Conservation (phyloP, 1,140 invertebrate species). For the Drosophila eugracilis region DNA sequence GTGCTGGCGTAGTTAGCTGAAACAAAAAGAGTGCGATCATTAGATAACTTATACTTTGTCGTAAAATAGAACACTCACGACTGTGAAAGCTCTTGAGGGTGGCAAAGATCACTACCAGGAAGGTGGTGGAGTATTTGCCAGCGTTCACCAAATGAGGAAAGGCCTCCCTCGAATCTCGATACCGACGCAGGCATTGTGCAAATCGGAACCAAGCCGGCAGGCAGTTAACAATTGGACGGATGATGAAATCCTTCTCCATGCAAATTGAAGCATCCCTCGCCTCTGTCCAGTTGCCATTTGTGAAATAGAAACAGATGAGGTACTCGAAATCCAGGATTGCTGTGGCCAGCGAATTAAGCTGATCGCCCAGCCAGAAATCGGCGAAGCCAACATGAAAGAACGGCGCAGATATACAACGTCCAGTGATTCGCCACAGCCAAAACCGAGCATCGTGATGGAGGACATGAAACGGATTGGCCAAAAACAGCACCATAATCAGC, state of each 20-base stretch:
- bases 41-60: not conserved
- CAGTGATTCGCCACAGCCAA: slow-evolving; percentile 92
- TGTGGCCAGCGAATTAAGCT: slow-evolving; percentile 96
- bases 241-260: slow-evolving; percentile 87
- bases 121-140: slow-evolving; percentile 99
- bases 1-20: slow-evolving; percentile 87
- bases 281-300: slow-evolving; percentile 89
- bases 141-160: slow-evolving; percentile 99
- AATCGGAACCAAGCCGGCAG: slow-evolving; percentile 99
- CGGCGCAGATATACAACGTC: slow-evolving; percentile 94
- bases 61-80: slow-evolving; percentile 85
- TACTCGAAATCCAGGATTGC: slow-evolving; percentile 98
- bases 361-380: slow-evolving; percentile 99
- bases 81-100: slow-evolving; percentile 89
- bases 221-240: slow-evolving; percentile 93
- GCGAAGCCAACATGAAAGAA: slow-evolving; percentile 98
- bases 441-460: slow-evolving; percentile 96
- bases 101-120: slow-evolving; percentile 96
- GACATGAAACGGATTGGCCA: slow-evolving; percentile 97
- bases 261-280: slow-evolving; percentile 87
- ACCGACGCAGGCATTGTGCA: slow-evolving; percentile 98
- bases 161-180: slow-evolving; percentile 93
- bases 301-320: slow-evolving; percentile 93
- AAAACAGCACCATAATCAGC: slow-evolving; percentile 93
- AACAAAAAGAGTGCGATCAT: slow-evolving; percentile 1